Evolutionary conservation across 2,888 invertebrate genomes (phyloP), one percentile per base, ranked within the genome.

Genomic region (Urechis unicinctus): DNA sequence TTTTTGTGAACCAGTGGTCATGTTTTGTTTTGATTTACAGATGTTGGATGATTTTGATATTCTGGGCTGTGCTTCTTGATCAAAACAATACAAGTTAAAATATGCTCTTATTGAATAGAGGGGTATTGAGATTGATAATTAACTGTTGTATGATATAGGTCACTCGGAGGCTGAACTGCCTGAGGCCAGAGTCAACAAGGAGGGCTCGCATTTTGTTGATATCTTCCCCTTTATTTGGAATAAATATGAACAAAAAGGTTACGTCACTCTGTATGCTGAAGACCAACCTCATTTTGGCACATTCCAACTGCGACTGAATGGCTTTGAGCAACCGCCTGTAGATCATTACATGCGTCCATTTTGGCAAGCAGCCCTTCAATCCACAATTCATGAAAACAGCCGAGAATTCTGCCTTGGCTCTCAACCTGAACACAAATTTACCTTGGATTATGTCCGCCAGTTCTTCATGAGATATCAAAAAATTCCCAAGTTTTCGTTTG

Each of bases 261-360:
- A 74, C 55, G 73, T 65, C 5, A 74, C 76, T 0, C 52, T 74
- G 50, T 74, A 63, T 60, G 70, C 71, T 3, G 76, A 76, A 56
- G 76, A 76, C 59, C 67, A 71, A 43, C 73, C 73, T 0, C 56
- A 55, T 13, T 63, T 72, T 24, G 66, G 68, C 17, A 66, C 66
- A 13, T 76, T 75, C 58, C 72, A 74, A 58, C 56, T 70, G 3
- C 61, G 73, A 22, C 61, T 73, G 17, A 68, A 68, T 47, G 75
- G 76, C 13, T 75, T 76, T 53, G 62, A 70, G 24, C 55, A 66
- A 9, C 60, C 59, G 24, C 75, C 76, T 1, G 70, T 71, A 1
- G 72, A 75, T 53, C 76, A 76, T 53, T 76, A 75, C 58, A 74
- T 74, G 73, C 65, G 75, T 4, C 70, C 70, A 6, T 74, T 75